Base-by-base conservation (phyloP, 2,113 vertebrate species). In the Hystrix brachyura region DNA sequence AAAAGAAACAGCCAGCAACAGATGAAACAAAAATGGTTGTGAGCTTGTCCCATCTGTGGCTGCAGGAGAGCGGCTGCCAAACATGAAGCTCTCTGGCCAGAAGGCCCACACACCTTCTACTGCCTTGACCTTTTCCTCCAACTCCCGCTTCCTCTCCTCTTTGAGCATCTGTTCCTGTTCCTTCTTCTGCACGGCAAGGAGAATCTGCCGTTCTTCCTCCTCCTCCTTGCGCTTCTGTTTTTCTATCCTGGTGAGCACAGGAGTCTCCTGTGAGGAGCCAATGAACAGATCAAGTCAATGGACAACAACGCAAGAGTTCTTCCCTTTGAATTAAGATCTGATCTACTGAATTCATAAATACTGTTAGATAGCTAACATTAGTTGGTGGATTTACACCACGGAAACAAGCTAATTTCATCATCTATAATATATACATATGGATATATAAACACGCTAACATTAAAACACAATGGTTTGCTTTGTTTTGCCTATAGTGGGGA, bases 51-150 rank as follows among this genome's bases (percentile, higher is more conserved):
- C 23, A 7, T 57, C 15, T 12, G 4, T 57, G 64, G 87, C 27
- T 23, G 3, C 9, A 38, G 23, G 8, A 43, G 2, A 13, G 1
- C 13, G 65, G 23, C 38, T 15, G 64, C 25, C 53, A 43, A 43
- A 55, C 46, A 57, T 0, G 51, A 21, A 5, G 8, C 23, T 4
- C 14, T 82, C 78, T 14, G 17, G 48, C 94, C 80, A 12, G 51
- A 25, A 74, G 59, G 18, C 0, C 0, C 80, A 93, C 17, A 0
- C 98, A 99, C 99, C 99, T 98, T 99, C 99, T 64, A 99, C 99
- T 3, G 99, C 99, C 98, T 99, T 99, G 94, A 99, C 99, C 94
- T 99, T 99, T 96, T 99, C 99, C 91, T 99, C 98, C 98, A 99
- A 98, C 94, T 99, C 99, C 82, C 99, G 98, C 94, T 99, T 99